Evolutionary conservation across 2,888 invertebrate genomes (phyloP).

Genomic region (Nematopogon swammerdamellus): DNA sequence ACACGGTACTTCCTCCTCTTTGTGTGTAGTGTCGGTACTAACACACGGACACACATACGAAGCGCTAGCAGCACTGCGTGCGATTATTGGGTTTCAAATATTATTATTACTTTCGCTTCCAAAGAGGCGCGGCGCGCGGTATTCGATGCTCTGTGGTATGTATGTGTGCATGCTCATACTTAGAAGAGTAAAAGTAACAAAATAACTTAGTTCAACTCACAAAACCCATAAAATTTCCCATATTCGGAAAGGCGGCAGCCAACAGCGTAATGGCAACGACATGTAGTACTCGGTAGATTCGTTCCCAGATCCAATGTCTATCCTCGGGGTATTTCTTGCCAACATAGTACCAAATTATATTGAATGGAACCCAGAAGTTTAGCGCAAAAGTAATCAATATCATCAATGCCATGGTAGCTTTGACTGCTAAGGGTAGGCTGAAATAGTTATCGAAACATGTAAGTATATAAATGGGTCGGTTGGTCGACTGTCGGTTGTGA

Average conservation of each 20-base stretch:
- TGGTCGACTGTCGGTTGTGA: too few relatives aligned
- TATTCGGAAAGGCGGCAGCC: conserved; percentile 41
- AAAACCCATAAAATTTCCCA: conserved; percentile 43
- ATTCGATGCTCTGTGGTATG: too few relatives aligned
- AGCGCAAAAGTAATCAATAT: conserved; percentile 45
- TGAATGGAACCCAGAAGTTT: conserved; percentile 48
- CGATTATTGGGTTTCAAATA: too few relatives aligned
- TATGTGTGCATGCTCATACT: too few relatives aligned
- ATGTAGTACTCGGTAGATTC: conserved; percentile 31
- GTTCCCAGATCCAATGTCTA: conserved; percentile 38
- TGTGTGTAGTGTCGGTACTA: too few relatives aligned
- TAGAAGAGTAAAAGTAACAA: too few relatives aligned
- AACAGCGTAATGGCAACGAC: conserved; percentile 29
- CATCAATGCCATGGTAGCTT: conserved; percentile 40
- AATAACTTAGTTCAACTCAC: conserved; percentile 30
- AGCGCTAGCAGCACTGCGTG: too few relatives aligned
- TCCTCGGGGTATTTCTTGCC: conserved; percentile 27
- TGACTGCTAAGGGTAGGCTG: conserved; percentile 39
- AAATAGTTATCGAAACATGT: conserved; percentile 13
- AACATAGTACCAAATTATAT: conserved; percentile 41
- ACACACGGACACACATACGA: too few relatives aligned
- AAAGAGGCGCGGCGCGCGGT: too few relatives aligned
- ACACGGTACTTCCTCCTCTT: too few relatives aligned
- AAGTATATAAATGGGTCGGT: too few relatives aligned
- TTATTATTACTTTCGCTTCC: too few relatives aligned